Conservation (phyloP, 2,797 vertebrate genomes). For the Syndactyla subalaris region DNA sequence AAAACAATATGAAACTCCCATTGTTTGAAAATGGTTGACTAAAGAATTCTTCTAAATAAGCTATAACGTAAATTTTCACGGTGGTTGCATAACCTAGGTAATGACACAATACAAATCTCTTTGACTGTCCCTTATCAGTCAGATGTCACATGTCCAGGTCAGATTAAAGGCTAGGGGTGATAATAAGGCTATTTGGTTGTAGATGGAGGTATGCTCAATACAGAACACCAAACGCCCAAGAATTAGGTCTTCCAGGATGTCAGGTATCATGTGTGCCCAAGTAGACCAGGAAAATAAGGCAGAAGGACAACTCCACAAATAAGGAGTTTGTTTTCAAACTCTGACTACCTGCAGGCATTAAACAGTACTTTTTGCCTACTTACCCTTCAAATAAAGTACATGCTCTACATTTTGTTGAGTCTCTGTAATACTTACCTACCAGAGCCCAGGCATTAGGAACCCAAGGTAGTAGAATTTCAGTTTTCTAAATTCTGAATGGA, state of each 20-base stretch:
- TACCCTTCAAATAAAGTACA: background rate
- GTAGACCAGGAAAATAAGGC: background rate
- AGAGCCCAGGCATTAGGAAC: background rate
- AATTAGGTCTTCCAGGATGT: background rate
- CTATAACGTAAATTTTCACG: background rate
- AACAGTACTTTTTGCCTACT: background rate
- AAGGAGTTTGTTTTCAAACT: background rate
- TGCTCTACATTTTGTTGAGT: background rate
- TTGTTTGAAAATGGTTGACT: background rate
- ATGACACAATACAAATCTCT: background rate
- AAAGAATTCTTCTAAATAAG: background rate
- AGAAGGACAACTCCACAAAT: background rate
- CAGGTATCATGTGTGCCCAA: accelerated
- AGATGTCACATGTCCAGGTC: background rate
- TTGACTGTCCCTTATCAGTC: background rate
- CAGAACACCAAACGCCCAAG: background rate
- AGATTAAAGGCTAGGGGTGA: background rate
- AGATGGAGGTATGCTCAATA: background rate
- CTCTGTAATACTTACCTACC: background rate
- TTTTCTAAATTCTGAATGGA: background rate
- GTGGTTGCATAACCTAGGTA: background rate
- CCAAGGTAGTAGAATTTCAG: background rate
- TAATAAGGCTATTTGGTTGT: background rate
- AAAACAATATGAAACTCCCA: background rate
- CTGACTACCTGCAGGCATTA: accelerated